phyloP scores from a whole-genome alignment of 2,888 invertebrate genomes.

The Girardia tigrina region DNA sequence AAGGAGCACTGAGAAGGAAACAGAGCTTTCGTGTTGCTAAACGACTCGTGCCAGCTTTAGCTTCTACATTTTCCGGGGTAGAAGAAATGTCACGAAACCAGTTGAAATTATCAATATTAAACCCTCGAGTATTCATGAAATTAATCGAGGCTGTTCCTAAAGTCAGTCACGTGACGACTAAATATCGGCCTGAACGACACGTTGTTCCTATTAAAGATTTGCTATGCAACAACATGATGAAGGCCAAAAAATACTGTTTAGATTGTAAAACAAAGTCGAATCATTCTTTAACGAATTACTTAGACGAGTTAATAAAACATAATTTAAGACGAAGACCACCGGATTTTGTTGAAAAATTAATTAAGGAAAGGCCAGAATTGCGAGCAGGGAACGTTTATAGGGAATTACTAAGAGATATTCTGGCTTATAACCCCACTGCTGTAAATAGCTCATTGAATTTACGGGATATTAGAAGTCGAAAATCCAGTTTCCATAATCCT shows the following conservation, averaged over 20 bases:
- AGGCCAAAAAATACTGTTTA: background rate
- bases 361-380: background rate
- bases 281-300: background rate
- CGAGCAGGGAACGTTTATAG: background rate
- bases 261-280: background rate
- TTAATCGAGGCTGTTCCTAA: background rate
- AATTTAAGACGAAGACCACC: background rate
- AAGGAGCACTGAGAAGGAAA: background rate
- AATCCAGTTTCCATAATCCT: background rate
- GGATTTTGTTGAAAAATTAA: background rate
- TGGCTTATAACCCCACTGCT: background rate
- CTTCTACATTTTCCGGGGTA: background rate
- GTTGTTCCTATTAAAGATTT: background rate
- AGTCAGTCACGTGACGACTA: conserved; percentile 1
- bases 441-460: background rate
- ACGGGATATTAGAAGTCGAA: background rate
- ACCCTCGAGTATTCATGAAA: background rate
- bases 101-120: background rate
- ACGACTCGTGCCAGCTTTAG: background rate
- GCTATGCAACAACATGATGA: background rate
- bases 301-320: background rate
- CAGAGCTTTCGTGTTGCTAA: background rate
- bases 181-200: conserved; percentile 2
- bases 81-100: conserved; percentile 15
- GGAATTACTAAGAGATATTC: background rate